These are phyloP conservation scores for Apodemus sylvaticus DNA, from an alignment of 2,113 vertebrate genomes.

Conservation along the genomic window DNA sequence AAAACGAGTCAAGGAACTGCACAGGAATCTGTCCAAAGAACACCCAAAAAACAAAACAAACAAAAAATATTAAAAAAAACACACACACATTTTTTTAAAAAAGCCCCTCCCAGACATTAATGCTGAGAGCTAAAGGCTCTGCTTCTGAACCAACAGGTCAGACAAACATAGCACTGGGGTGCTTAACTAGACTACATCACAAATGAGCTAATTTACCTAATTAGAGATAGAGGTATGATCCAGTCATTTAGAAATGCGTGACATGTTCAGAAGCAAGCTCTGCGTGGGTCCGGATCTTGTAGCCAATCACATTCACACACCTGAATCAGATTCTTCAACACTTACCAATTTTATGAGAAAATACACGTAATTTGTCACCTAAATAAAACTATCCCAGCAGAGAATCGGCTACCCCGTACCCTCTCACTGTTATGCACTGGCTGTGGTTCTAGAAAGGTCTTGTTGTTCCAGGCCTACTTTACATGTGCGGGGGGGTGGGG, in stretches of 20 bases:
- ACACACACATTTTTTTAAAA: too few species aligned
- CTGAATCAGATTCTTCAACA: neutral
- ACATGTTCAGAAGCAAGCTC: neutral
- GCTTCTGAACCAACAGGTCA: slow-evolving; percentile 33
- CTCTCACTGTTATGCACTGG: neutral
- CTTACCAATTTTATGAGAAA: neutral
- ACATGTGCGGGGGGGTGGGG: neutral
- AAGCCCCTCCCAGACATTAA: neutral
- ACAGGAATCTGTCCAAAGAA: neutral
- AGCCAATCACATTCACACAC: neutral
- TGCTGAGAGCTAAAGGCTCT: slow-evolving; percentile 8
- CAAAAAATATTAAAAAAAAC: too few species aligned
- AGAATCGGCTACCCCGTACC: neutral
- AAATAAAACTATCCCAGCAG: slow-evolving; percentile 49
- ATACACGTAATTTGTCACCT: neutral
- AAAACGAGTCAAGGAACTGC: slow-evolving; percentile 8
- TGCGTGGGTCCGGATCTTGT: neutral
- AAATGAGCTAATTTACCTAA: neutral
- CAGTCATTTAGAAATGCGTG: neutral
- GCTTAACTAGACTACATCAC: neutral
- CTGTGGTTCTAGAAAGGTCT: slow-evolving; percentile 11
- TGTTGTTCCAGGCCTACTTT: slow-evolving; percentile 13
- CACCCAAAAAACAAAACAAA: neutral
- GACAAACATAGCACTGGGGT: neutral
- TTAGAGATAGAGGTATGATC: neutral